Evolutionary conservation across 2,888 invertebrate species (phyloP), one percentile per base, ranked within the genome.

Genomic region (Rugalucina vietnamica): DNA sequence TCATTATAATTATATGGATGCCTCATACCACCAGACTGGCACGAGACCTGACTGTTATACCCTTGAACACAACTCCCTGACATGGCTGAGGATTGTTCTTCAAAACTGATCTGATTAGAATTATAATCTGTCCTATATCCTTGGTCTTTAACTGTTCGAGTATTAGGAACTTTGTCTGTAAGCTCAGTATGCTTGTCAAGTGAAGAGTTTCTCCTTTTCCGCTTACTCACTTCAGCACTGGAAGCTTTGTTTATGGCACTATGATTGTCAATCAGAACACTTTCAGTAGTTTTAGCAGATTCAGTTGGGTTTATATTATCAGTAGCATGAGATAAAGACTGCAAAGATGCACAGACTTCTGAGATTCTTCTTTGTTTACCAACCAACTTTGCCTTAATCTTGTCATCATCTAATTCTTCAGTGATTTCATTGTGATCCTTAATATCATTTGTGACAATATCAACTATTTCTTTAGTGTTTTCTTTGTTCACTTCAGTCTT

Each of bases 361-460:
- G 65, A 65, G 65, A 65, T 65, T 65, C 65, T 65, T 65, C 65
- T 65, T 65, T 65, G 34, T 34, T 65, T 65, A 65, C 65, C 65
- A 34, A 34, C 34, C 21, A 34, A 65, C 21, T 65, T 65, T 65
- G 34, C 4, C 24, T 18, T 65, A 3, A 34, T 34, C 34, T 65
- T 65, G 21, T 21, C 60, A 18, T 65, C 65, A 65, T 65, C 65
- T 34, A 65, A 12, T 12, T 65, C 65, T 1, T 65, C 65, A 34
- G 34, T 10, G 24, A 4, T 29, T 14, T 57, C 57, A 57, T 27
- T 27, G 29, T 24, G 57, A n/a, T n/a, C n/a, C n/a, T n/a, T n/a
- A n/a, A n/a, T n/a, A n/a, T n/a, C 57, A 57, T 2, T 24, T 5
- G 27, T 27, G 29, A 29, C 4, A 10, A 5, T 34, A 34, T 65